phyloP scores from a whole-genome alignment of 2,113 vertebrate species.

The Gadus macrocephalus region DNA sequence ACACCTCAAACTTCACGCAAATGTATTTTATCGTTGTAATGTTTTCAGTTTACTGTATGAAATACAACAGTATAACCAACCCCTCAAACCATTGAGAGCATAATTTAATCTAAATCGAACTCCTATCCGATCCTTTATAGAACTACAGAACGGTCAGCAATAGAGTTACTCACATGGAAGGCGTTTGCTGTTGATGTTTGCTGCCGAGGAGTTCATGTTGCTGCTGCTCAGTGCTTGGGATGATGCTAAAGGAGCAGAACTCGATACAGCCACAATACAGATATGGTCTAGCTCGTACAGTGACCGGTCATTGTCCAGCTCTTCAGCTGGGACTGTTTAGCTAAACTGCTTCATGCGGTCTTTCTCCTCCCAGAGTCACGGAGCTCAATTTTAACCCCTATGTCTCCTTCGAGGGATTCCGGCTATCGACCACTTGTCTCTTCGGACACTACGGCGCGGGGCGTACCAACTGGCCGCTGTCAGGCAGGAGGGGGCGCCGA shows the following conservation, averaged over 20 bases:
- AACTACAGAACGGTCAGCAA: background rate
- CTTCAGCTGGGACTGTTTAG: background rate
- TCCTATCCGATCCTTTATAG: background rate
- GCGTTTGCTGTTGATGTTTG: constrained; percentile 61
- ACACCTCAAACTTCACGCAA: too few species aligned
- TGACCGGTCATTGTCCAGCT: constrained; percentile 26
- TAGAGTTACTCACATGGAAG: constrained; percentile 63
- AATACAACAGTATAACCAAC: too few species aligned
- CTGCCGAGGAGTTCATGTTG: constrained; percentile 69
- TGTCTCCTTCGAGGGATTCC: background rate
- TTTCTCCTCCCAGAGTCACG: background rate
- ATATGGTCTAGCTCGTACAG: constrained; percentile 12
- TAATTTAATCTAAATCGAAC: too few species aligned
- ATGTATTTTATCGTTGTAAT: too few species aligned
- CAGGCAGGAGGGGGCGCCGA: constrained; percentile 34
- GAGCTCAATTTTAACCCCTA: background rate
- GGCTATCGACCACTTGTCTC: background rate
- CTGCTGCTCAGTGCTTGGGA: constrained; percentile 20
- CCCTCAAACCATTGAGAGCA: too few species aligned
- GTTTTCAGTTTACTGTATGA: too few species aligned
- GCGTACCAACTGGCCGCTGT: constrained; percentile 56
- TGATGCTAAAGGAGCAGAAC: background rate
- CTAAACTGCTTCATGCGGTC: background rate
- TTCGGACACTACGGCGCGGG: constrained; percentile 15
- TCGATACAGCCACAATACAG: constrained; percentile 16